Base-by-base conservation (phyloP, 2,797 vertebrate genomes). In the Coendou prehensilis region DNA sequence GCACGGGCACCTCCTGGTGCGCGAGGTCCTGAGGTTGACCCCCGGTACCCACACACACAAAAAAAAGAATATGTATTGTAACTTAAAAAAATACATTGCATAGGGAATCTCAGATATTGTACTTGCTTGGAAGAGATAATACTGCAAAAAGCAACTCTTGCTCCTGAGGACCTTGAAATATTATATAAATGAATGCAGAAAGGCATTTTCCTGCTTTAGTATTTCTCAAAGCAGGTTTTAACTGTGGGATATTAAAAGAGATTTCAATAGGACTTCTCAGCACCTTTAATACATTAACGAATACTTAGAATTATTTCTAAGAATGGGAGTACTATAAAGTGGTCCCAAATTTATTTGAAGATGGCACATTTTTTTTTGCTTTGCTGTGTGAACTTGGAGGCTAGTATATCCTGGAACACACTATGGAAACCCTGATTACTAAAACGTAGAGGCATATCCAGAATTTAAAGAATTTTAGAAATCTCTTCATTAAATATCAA, bases 401-500 rank as follows among this genome's bases (percentile, higher is more conserved):
- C 69, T 47, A 33, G 28, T 5, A 69, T 10, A 81, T 71, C 37
- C 69, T 92, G 37, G 52, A 93, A 91, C n/a, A 84, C 1, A 63
- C 10, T 82, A 67, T 90, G 59, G 67, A 93, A 87, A 91, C 20
- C 47, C 22, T 86, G 75, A 92, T 87, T 67, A 45, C 86, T 83
- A 54, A 89, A 92, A 91, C 91, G 64, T 26, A 67, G 9, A 89
- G 22, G 2, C 26, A 56, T 64, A 54, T 54, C 69, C 1, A 10
- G 50, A 84, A 89, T 45, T 83, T 61, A 89, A 76, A 90, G 78
- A 90, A 75, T 88, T 93, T 81, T 88, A 50, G 87, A 71, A 80
- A 90, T 88, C 23, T 96, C 83, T 92, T 92, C 50, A 94, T 94
- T 78, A 84, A 63, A 76, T 95, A 93, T 89, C 91, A 93, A 73